phyloP scores from a whole-genome alignment of 2,797 vertebrate species.

The Pangasius larnaudii region DNA sequence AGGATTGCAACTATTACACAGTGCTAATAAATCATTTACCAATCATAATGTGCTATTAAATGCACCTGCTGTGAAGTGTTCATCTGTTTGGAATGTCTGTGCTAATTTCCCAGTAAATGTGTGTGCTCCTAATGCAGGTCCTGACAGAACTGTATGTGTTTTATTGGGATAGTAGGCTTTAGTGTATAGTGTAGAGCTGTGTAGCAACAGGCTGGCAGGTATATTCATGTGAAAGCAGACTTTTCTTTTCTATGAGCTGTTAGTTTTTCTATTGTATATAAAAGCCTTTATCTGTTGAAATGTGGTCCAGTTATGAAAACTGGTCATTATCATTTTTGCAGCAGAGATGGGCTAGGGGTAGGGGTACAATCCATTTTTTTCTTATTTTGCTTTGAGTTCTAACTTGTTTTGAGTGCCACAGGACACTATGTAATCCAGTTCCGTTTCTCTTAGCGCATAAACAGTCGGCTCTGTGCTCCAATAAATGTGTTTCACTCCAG shows the following conservation, averaged over 20 bases:
- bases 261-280: background rate
- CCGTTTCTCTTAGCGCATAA: conserved; percentile 30
- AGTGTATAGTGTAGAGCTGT: conserved; percentile 12
- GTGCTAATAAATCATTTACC: background rate
- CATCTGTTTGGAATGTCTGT: conserved; percentile 11
- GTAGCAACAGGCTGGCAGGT: conserved; percentile 20
- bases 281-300: conserved; percentile 2
- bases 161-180: conserved; percentile 16
- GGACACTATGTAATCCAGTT: conserved; percentile 31
- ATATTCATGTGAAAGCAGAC: conserved; percentile 40
- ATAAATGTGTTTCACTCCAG: conserved; percentile 43
- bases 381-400: conserved; percentile 22
- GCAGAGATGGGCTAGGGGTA: background rate
- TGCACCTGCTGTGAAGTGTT: conserved; percentile 18
- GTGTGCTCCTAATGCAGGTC: conserved; percentile 76
- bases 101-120: conserved; percentile 77
- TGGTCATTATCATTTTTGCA: background rate
- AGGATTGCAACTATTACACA: background rate
- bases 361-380: background rate
- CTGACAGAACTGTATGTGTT: background rate
- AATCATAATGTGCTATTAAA: background rate
- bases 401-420: conserved; percentile 41
- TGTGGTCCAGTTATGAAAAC: background rate
- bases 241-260: background rate
- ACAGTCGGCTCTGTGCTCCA: conserved; percentile 31